phyloP scores from a whole-genome alignment of 2,888 invertebrate genomes.

The Rhaphigaster nebulosa region DNA sequence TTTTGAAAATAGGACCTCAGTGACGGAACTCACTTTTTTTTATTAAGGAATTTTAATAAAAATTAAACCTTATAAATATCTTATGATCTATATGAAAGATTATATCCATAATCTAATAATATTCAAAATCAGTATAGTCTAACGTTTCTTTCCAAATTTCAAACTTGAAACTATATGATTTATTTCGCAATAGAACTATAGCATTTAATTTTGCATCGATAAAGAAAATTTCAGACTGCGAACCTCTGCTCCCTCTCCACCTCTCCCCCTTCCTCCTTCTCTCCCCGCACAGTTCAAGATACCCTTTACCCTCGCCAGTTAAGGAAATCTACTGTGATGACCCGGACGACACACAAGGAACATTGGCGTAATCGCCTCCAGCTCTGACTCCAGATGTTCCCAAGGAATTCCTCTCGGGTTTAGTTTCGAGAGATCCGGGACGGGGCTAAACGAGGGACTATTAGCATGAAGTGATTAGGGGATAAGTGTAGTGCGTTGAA shows the following conservation, averaged over 20 bases:
- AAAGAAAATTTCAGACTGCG: background rate
- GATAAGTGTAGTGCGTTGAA: background rate
- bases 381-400: slow-evolving; percentile 1
- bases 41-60: too few species aligned
- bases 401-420: background rate
- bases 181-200: too few species aligned
- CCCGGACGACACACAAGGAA: slow-evolving; percentile 15
- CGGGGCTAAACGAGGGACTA: background rate
- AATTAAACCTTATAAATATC: too few species aligned
- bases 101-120: too few species aligned
- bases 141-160: too few species aligned
- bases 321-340: background rate
- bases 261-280: too few species aligned
- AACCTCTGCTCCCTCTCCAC: too few species aligned
- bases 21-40: too few species aligned
- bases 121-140: too few species aligned
- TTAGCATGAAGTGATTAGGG: slow-evolving; percentile 41
- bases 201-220: background rate
- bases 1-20: too few species aligned
- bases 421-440: slow-evolving; percentile 5
- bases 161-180: too few species aligned
- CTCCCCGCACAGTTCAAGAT: background rate
- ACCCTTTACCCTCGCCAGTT: background rate
- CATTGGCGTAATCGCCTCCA: background rate
- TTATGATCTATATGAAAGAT: too few species aligned